Evolutionary conservation across 2,113 vertebrate genomes (phyloP), one percentile per base, ranked within the genome.

Genomic region (Platycercus adscitus): DNA sequence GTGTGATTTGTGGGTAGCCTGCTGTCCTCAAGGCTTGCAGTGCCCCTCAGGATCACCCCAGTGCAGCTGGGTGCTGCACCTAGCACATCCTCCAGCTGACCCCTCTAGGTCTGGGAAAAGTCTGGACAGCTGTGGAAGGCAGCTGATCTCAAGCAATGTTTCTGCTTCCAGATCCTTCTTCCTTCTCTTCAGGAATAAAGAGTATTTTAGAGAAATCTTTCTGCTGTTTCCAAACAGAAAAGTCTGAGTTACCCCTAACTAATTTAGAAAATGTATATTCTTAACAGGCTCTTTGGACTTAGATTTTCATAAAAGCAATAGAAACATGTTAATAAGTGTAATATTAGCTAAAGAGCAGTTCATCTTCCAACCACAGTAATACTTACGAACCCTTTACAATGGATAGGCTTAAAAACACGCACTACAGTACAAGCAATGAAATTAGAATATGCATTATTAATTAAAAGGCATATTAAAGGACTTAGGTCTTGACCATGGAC

Each of bases 391-490:
- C 6, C 81, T 81, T 64, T n/a, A 56, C 17, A 89, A 64, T 24
- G 46, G 21, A 35, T 24, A 81, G 33, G 23, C 23, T 78, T 71
- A 44, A 91, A 93, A 81, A 4, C 13, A 69, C 13, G 6, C 26
- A 23, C 19, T 64, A 37, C 13, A 79, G 26, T 35, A 75, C 10
- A 77, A 64, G 20, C 5, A 83, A 76, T 2, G 5, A 96, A 88
- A 91, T 68, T 56, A 71, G 24, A 91, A 80, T 91, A 75, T 76
- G 49, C 44, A 81, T 94, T 94, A 92, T 76, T 90, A 91, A 91
- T 88, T 93, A 55, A 94, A 83, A 72, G 43, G 2, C 2, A 2
- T 78, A 90, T 66, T 90, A 68, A 91, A 82, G 33, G 26, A 71
- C 60, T 68, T 64, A 29, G 55, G 52, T 70, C 65, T 79, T 83